Evolutionary conservation across 1,140 invertebrate species (phyloP), one percentile per base, ranked within the genome.

Genomic region (Bombus terrestris): DNA sequence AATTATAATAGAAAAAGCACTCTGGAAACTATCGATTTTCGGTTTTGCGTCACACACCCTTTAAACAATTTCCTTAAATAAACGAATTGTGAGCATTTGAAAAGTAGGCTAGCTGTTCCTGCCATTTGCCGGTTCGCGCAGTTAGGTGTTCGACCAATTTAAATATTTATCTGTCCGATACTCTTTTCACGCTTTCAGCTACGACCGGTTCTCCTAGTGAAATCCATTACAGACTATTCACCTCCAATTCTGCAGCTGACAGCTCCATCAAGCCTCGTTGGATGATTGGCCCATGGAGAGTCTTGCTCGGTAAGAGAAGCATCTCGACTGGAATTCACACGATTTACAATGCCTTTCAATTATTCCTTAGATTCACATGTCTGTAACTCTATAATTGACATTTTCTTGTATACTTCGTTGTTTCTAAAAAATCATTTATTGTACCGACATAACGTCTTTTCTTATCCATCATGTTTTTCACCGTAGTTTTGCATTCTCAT

Each of bases 181-280:
- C 88, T 83, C 73, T 78, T 78, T 89, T 83, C 84, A 71, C 74
- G 88, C 89, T 89, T 81, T 86, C 76, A 87, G 85, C 41, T 62
- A 25, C 57, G 87, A 41, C 74, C 75, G 77, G 43, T 73, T 80
- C 86, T 85, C 89, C 64, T 85, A 66, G 85, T 22, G 89, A 87
- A 89, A 89, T 76, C 89, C 85, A 90, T 90, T 90, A 90, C 88
- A 85, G 64, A 77, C 89, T 74, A 89, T 90, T 90, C 88, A 88
- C 79, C 81, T 86, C 59, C 88, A 83, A 90, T 84, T 90, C 88
- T 90, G 89, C 89, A 87, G 81, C 86, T 89, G 89, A 90, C 89
- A 90, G 89, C 77, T 89, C 88, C 88, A 89, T 89, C 88, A 89
- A 77, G 64, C 66, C 57, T 68, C 47, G 72, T 62, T 57, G 85